phyloP scores from a whole-genome alignment of 1,140 invertebrate genomes.

The Musca domestica region DNA sequence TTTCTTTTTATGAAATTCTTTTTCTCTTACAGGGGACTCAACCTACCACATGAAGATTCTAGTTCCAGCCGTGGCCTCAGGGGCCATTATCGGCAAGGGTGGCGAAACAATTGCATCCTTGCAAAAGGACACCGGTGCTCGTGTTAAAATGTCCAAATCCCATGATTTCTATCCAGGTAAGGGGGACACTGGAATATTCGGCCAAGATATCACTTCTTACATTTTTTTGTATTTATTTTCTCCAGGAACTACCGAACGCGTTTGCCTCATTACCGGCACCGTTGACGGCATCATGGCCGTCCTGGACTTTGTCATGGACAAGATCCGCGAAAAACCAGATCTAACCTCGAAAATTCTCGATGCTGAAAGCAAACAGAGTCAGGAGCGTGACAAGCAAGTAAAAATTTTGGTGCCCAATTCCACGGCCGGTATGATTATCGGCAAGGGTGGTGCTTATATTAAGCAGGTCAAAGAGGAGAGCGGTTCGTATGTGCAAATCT shows the following conservation, averaged over 20 bases:
- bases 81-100: constrained; percentile 96
- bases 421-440: constrained; percentile 98
- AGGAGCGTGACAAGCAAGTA: constrained; percentile 82
- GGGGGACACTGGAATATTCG: no score
- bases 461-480: constrained; percentile 98
- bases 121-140: constrained; percentile 91
- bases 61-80: constrained; percentile 92
- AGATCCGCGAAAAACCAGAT: constrained; percentile 96
- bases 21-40: constrained; percentile 61
- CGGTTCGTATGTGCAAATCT: constrained; percentile 97
- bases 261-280: constrained; percentile 94
- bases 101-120: constrained; percentile 96
- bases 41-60: constrained; percentile 93
- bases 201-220: not conserved
- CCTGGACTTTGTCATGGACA: constrained; percentile 95
- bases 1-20: constrained; percentile 27
- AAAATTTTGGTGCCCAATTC: constrained; percentile 98
- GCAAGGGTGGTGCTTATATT: constrained; percentile 95
- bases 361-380: constrained; percentile 68
- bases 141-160: constrained; percentile 98
- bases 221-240: not conserved
- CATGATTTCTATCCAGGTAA: constrained; percentile 97
- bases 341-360: constrained; percentile 75
- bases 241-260: constrained; percentile 91
- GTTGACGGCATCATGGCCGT: constrained; percentile 91